Percentiles rank a stretch among this genome's conserved stretches.
These are phyloP conservation scores for Eolophus roseicapilla DNA, from an alignment of 2,113 vertebrate species.

Conservation along the genomic window DNA sequence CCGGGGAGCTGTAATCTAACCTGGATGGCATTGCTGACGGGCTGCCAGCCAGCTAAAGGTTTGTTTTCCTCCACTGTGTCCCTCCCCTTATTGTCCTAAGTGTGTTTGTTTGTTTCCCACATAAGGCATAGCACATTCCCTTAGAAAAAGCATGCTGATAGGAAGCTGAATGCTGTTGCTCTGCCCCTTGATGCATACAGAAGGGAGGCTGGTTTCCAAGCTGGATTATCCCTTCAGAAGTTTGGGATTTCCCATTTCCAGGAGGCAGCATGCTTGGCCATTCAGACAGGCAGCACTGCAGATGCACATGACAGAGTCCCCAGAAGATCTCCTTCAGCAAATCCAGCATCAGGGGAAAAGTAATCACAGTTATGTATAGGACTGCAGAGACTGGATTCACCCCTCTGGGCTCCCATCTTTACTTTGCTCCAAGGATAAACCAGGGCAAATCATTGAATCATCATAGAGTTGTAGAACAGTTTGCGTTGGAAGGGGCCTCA, in stretches of 20 bases:
- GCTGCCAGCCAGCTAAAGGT: slow-evolving; percentile 16
- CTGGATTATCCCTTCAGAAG: not conserved
- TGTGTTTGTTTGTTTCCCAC: not conserved
- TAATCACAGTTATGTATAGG: not conserved
- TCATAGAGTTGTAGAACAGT: not conserved
- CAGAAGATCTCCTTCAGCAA: not conserved
- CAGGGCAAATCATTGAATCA: not conserved
- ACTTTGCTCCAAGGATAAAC: not conserved
- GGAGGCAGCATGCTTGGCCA: not conserved
- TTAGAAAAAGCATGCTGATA: not conserved
- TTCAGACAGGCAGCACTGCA: not conserved
- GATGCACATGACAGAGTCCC: not conserved
- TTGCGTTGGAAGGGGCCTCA: not conserved
- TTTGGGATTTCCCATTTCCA: not conserved
- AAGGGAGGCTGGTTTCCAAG: not conserved
- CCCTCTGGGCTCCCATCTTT: not conserved
- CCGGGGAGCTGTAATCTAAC: slow-evolving; percentile 2
- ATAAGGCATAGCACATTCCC: not conserved
- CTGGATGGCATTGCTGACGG: not conserved
- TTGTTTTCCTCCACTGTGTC: not conserved
- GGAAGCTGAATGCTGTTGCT: not conserved
- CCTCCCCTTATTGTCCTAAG: not conserved
- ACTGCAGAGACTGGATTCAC: not conserved
- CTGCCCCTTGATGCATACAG: not conserved
- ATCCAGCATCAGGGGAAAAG: not conserved